Evolutionary conservation across 2,797 vertebrate genomes (phyloP).

Genomic region (Paedocypris micromegethes): DNA sequence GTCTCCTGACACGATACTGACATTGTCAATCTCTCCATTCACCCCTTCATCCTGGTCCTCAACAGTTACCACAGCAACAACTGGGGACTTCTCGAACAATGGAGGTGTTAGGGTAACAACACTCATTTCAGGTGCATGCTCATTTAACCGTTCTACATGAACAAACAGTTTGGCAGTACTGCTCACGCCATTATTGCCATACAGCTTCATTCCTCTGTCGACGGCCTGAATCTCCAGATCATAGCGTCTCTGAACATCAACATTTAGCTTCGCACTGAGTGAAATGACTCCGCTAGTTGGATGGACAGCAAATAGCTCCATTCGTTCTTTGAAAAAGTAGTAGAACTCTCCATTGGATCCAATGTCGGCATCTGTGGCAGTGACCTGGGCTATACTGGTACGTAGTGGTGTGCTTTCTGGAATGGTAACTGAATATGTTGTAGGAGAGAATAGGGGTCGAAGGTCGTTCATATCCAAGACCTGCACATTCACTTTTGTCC

Average conservation of each 20-base stretch:
- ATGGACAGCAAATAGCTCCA: slow-evolving; percentile 91
- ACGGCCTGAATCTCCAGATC: slow-evolving; percentile 93
- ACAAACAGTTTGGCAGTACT: slow-evolving; percentile 95
- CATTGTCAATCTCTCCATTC: slow-evolving; percentile 88
- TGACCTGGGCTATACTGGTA: slow-evolving; percentile 96
- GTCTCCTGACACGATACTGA: slow-evolving; percentile 84
- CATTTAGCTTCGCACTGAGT: slow-evolving; percentile 84
- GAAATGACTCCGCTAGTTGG: slow-evolving; percentile 94
- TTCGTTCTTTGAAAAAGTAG: slow-evolving; percentile 94
- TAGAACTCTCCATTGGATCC: slow-evolving; percentile 99
- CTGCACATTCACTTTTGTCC: slow-evolving; percentile 92
- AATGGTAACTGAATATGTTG: slow-evolving; percentile 92
- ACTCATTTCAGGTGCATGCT: slow-evolving; percentile 78
- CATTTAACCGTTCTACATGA: slow-evolving; percentile 89
- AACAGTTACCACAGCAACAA: slow-evolving; percentile 79
- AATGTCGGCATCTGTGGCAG: slow-evolving; percentile 93
- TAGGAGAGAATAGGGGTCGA: slow-evolving; percentile 93
- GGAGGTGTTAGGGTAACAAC: slow-evolving; percentile 76
- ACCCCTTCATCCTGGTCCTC: slow-evolving; percentile 85
- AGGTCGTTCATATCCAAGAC: slow-evolving; percentile 98
- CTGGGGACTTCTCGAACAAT: slow-evolving; percentile 73
- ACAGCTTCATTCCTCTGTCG: slow-evolving; percentile 96
- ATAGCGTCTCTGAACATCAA: slow-evolving; percentile 81
- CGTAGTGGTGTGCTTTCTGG: slow-evolving; percentile 91
- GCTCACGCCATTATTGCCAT: slow-evolving; percentile 95